Conservation (phyloP, 2,797 vertebrate genomes). For the Lophotriccus pileatus region DNA sequence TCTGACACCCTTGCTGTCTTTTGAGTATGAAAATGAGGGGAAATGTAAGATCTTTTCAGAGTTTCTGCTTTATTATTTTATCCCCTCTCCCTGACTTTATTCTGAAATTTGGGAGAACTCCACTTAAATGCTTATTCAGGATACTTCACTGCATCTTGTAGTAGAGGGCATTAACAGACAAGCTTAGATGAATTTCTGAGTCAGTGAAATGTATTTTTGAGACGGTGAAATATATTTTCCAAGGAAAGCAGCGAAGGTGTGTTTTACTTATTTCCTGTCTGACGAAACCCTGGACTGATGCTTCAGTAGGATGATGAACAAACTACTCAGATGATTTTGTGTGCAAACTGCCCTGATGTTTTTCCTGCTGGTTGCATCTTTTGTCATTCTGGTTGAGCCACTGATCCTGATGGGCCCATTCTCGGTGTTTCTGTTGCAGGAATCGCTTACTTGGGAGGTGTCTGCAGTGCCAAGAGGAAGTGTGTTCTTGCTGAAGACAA, state of each 20-base stretch:
- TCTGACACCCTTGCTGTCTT: background rate
- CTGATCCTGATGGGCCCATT: constrained; percentile 17
- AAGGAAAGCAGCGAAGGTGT: background rate
- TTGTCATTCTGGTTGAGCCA: background rate
- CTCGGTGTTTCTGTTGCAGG: constrained; percentile 76
- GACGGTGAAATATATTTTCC: background rate
- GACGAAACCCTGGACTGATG: background rate
- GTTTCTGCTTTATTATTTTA: background rate
- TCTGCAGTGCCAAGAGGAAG: constrained; percentile 92
- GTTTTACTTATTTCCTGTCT: background rate
- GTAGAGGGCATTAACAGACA: background rate
- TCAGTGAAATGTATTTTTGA: background rate
- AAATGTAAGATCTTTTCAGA: background rate
- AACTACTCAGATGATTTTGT: background rate
- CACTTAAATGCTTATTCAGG: background rate
- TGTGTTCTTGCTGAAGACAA: constrained; percentile 97
- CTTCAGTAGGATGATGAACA: background rate
- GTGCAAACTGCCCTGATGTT: background rate
- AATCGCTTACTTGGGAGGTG: constrained; percentile 93
- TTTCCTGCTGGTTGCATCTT: background rate
- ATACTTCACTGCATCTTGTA: background rate
- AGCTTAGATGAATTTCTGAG: background rate
- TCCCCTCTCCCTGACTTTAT: background rate
- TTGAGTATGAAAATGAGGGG: background rate
- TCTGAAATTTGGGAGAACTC: background rate